Base-by-base conservation (phyloP, 1,140 invertebrate species). In the Diorhabda carinulata region DNA sequence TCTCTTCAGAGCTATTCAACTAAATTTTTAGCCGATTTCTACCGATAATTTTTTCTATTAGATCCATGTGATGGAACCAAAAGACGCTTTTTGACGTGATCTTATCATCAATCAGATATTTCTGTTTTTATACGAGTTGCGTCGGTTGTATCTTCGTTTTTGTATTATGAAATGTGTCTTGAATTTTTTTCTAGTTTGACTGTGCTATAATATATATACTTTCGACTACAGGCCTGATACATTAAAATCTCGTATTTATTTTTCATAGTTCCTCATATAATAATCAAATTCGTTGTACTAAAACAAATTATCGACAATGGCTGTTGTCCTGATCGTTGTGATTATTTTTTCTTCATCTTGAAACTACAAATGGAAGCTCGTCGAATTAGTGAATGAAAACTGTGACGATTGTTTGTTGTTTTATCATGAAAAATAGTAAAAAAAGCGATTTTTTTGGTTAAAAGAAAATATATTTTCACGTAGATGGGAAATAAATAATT, bases 221-320 rank as follows among this genome's bases (percentile, higher is more conserved):
- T 6, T 6, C n/a, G 56, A 59, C 43, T 67, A 43, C 65, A 67
- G 59, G 44, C 59, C 58, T 59, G 59, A 67, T 67, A 67, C 65
- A 67, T 67, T 67, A 67, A 67, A 67, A n/a, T 67, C 57, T 25
- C 56, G 59, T 67, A 67, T 67, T 67, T 67, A 67, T 67, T 67
- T 67, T 67, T 57, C 4, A 59, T 59, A 59, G 25, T 25, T 42
- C 40, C 42, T 59, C 65, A 67, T 67, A 67, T 67, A 67, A 67
- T 67, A 67, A 67, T 67, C 65, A 67, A 67, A 67, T 57, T 41
- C 9, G n/a, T 43, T 42, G 64, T 65, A 45, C 43, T 52, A n/a
- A 63, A 63, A 63, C 61, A 52, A 63, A 43, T 45, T 63, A 63
- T 52, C 47, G 3, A 52, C 6, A 52, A 8, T 52, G 43, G 44